Conservation (phyloP, 2,888 invertebrate genomes). For the Cenopis cana region DNA sequence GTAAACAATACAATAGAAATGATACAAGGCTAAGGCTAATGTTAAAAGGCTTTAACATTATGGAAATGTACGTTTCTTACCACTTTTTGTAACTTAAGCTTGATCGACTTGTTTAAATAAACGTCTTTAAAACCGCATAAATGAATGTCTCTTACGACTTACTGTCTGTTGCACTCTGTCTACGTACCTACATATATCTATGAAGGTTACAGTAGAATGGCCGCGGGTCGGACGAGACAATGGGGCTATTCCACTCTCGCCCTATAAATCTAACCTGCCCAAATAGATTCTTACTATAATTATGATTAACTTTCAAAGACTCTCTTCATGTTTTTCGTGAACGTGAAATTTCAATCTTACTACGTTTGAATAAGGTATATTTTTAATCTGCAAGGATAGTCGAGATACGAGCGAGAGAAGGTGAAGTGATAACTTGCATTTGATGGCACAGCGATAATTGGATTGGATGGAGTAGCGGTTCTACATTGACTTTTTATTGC, state of each 20-base stretch:
- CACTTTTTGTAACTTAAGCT: background rate
- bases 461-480: constrained; percentile 17
- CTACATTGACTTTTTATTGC: constrained; percentile 25
- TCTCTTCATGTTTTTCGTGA: background rate
- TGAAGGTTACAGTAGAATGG: constrained; percentile 60
- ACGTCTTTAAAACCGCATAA: background rate
- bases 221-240: constrained; percentile 48
- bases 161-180: background rate
- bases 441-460: constrained; percentile 27
- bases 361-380: background rate
- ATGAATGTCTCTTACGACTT: background rate
- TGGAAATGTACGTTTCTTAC: background rate
- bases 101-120: background rate
- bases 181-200: constrained; percentile 1
- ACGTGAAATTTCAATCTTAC: background rate
- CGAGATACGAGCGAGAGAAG: background rate
- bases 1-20: constrained; percentile 10
- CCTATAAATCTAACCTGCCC: constrained; percentile 18
- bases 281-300: constrained; percentile 16
- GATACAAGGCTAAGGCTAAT: background rate
- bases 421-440: constrained; percentile 13
- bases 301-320: constrained; percentile 3
- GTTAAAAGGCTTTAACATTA: background rate
- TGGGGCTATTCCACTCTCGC: constrained; percentile 31
- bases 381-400: background rate